phyloP scores from a whole-genome alignment of 2,797 vertebrate species.

The Rhadinocentrus ornatus region DNA sequence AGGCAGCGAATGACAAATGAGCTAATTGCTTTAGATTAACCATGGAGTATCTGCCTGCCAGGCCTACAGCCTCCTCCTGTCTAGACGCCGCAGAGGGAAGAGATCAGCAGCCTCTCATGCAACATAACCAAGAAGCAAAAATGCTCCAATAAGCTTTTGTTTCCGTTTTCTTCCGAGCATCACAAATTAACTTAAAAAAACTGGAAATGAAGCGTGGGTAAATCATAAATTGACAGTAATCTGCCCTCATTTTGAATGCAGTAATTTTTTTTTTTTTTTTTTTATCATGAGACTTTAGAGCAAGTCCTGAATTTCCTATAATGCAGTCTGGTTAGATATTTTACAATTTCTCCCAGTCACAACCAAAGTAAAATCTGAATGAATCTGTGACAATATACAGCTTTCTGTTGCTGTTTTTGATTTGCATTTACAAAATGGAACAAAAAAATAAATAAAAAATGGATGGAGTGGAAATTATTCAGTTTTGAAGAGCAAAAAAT shows the following conservation, averaged over 20 bases:
- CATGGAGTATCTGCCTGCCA: conserved; percentile 64
- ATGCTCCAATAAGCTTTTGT: conserved; percentile 1
- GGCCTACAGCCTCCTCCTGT: conserved; percentile 62
- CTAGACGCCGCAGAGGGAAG: conserved; percentile 66
- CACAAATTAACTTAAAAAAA: not conserved
- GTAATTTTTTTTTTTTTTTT: not conserved
- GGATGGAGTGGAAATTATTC: no score
- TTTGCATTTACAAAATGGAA: no score
- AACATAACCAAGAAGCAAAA: conserved; percentile 25
- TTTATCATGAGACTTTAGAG: no score
- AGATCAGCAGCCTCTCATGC: conserved; percentile 45
- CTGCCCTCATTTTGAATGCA: not conserved
- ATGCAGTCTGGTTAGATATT: no score
- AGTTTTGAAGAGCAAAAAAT: no score
- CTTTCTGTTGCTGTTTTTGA: no score
- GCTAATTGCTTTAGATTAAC: conserved; percentile 77
- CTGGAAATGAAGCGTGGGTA: not conserved
- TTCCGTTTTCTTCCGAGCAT: conserved; percentile 1
- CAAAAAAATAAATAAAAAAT: no score
- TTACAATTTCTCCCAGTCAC: no score
- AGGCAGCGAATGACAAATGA: conserved; percentile 73
- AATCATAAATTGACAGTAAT: not conserved
- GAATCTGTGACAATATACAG: no score
- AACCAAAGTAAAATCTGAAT: no score
- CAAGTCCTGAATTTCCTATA: no score